These are phyloP conservation scores for Heterotis niloticus DNA, from an alignment of 2,113 vertebrate genomes.

Conservation along the genomic window DNA sequence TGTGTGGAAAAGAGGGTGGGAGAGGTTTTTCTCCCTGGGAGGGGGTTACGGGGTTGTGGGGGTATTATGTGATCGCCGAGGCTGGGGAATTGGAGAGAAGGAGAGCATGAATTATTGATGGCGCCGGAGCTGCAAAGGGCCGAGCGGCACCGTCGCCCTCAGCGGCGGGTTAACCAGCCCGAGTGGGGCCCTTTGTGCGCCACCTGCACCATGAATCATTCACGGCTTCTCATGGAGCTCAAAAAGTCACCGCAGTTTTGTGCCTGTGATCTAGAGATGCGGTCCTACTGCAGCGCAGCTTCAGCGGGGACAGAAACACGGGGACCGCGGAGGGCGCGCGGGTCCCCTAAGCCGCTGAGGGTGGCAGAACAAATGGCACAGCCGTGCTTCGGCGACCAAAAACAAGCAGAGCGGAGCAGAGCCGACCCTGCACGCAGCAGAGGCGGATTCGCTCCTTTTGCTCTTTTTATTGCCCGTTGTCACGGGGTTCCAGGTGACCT, in stretches of 20 bases:
- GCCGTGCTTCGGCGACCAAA: too few relatives aligned
- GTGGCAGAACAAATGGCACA: too few relatives aligned
- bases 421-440: too few relatives aligned
- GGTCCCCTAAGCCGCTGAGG: too few relatives aligned
- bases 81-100: slow-evolving; percentile 63
- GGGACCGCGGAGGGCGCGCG: too few relatives aligned
- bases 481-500: too few relatives aligned
- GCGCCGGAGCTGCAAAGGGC: slow-evolving; percentile 55
- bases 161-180: slow-evolving; percentile 61
- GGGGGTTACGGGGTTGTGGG: slow-evolving; percentile 42
- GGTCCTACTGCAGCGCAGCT: too few relatives aligned
- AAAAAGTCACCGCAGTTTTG: background rate
- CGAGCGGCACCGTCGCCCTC: slow-evolving; percentile 48
- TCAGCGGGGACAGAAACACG: too few relatives aligned
- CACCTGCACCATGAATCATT: slow-evolving; percentile 17
- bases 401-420: too few relatives aligned
- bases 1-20: slow-evolving; percentile 21
- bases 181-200: slow-evolving; percentile 29
- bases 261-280: too few relatives aligned
- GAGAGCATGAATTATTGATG: slow-evolving; percentile 73
- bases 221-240: background rate
- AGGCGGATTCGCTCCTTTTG: too few relatives aligned
- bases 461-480: too few relatives aligned
- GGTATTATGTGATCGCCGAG: slow-evolving; percentile 68
- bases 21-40: slow-evolving; percentile 36